phyloP scores from a whole-genome alignment of 2,797 vertebrate species.

The Sebastolobus altivelis region DNA sequence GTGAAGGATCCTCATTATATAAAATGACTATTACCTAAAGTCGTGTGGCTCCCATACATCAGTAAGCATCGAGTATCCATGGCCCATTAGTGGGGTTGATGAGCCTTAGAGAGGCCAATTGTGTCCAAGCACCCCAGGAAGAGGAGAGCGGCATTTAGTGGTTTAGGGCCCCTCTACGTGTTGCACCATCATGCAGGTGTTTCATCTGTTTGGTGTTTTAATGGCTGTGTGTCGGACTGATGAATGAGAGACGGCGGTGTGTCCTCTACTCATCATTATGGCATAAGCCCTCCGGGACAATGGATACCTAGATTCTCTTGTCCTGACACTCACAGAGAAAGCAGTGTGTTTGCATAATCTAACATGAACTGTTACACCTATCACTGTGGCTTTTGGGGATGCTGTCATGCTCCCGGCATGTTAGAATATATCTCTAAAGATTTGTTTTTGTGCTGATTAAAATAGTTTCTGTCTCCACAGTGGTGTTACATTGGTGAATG shows the following conservation, averaged over 20 bases:
- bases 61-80: constrained; percentile 58
- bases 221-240: constrained; percentile 45
- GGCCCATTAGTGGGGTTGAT: constrained; percentile 79
- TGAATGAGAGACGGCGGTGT: constrained; percentile 49
- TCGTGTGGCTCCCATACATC: constrained; percentile 60
- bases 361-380: constrained; percentile 63
- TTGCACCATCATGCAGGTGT: constrained; percentile 54
- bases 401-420: constrained; percentile 13
- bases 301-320: constrained; percentile 46
- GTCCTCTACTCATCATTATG: constrained; percentile 55
- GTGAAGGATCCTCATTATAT: constrained; percentile 54
- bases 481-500: constrained; percentile 1
- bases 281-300: constrained; percentile 63
- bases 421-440: constrained; percentile 21
- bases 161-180: constrained; percentile 23
- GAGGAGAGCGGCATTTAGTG: constrained; percentile 40
- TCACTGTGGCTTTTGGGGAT: constrained; percentile 47
- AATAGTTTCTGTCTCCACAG: constrained; percentile 9
- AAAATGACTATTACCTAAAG: constrained; percentile 62
- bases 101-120: constrained; percentile 78
- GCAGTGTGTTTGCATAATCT: constrained; percentile 73
- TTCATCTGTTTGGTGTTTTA: constrained; percentile 53
- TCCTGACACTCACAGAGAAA: constrained; percentile 62
- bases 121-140: constrained; percentile 61
- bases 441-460: constrained; percentile 21